Percentiles rank a stretch among this genome's conserved stretches.
Evolutionary conservation across 2,113 vertebrate genomes (phyloP).

Genomic region (Rhinoderma darwinii): DNA sequence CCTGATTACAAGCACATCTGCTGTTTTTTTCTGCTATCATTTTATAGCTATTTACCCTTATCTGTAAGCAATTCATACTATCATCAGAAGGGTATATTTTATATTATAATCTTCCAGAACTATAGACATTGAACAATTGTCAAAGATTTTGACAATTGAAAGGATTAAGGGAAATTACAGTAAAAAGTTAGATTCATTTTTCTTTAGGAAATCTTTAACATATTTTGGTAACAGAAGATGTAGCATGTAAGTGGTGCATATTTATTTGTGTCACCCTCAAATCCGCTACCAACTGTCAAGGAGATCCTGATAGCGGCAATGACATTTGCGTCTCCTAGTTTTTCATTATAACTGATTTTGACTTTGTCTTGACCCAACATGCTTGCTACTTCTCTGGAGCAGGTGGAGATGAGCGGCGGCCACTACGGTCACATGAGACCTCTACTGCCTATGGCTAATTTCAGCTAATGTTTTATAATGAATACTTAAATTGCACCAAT

Average conservation of each 20-base stretch:
- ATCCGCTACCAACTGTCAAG: too few relatives aligned
- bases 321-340: too few relatives aligned
- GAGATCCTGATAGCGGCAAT: too few relatives aligned
- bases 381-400: neutral
- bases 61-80: neutral
- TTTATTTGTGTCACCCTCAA: too few relatives aligned
- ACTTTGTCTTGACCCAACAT: neutral
- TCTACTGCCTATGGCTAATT: neutral
- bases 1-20: neutral
- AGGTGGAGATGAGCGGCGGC: neutral
- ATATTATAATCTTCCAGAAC: neutral
- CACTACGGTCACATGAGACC: neutral
- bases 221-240: too few relatives aligned
- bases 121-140: neutral
- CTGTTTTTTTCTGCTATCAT: neutral
- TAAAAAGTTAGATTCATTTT: too few relatives aligned
- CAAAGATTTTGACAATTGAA: neutral
- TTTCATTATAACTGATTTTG: too few relatives aligned
- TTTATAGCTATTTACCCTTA: neutral
- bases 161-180: neutral
- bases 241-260: too few relatives aligned
- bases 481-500: neutral
- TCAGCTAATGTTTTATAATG: neutral
- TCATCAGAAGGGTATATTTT: neutral
- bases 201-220: too few relatives aligned